These are phyloP conservation scores for Trissonchulus sp. DNA, from an alignment of 2,888 invertebrate genomes.

Conservation along the genomic window DNA sequence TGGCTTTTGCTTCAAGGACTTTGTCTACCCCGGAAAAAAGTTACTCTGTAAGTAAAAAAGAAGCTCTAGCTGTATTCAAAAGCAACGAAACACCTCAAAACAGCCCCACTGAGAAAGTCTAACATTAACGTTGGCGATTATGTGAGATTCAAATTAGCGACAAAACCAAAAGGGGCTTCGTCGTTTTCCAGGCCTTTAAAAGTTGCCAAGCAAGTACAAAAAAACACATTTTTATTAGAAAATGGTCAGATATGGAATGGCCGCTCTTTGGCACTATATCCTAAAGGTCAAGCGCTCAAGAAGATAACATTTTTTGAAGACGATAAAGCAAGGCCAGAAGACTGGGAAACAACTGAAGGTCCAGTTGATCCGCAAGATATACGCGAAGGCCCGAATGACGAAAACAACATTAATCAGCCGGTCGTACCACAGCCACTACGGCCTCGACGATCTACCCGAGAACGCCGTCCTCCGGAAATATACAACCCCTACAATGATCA, in stretches of 20 bases:
- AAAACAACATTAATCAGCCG: neutral
- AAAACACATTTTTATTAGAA: neutral
- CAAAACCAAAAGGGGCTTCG: neutral
- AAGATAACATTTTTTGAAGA: neutral
- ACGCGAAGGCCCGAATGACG: neutral
- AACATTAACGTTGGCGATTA: neutral
- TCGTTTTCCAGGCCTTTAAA: neutral
- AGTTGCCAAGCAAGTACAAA: neutral
- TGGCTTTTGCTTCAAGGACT: slow-evolving; percentile 3
- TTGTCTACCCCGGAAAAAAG: neutral
- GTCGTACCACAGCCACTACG: neutral
- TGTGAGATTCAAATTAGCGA: neutral
- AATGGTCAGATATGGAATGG: slow-evolving; percentile 4
- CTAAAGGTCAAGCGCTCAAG: neutral
- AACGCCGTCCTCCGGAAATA: neutral
- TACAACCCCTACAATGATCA: neutral
- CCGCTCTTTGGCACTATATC: neutral
- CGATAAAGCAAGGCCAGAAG: neutral
- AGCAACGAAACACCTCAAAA: neutral
- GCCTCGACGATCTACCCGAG: neutral
- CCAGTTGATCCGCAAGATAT: neutral
- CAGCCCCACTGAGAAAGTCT: neutral
- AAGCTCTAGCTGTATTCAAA: neutral
- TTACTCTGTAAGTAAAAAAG: neutral
- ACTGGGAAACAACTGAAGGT: neutral